These are phyloP conservation scores for Pomacea canaliculata DNA, from an alignment of 2,888 invertebrate genomes.

Conservation along the genomic window DNA sequence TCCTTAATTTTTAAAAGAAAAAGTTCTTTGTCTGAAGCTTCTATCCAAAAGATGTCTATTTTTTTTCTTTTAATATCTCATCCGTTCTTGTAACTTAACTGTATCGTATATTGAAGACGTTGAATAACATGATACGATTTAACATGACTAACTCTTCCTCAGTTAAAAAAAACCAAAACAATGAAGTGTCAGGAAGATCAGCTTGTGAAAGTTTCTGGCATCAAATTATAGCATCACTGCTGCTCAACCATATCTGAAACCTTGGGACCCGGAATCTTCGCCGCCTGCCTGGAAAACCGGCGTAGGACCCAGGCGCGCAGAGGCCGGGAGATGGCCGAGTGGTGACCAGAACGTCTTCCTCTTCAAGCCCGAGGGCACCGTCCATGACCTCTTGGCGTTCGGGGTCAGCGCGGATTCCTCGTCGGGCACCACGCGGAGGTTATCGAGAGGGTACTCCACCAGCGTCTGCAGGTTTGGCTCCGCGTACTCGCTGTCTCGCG, in stretches of 20 bases:
- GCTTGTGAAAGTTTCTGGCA: too few relatives aligned
- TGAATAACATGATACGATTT: too few relatives aligned
- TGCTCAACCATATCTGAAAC: slow-evolving; percentile 18
- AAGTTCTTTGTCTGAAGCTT: too few relatives aligned
- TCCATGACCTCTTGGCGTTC: slow-evolving; percentile 9
- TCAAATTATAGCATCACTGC: too few relatives aligned
- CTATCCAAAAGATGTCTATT: too few relatives aligned
- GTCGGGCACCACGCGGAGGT: neutral
- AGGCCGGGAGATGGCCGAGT: slow-evolving; percentile 23
- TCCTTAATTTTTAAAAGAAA: too few relatives aligned
- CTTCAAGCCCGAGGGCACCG: slow-evolving; percentile 21
- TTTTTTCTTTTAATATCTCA: too few relatives aligned
- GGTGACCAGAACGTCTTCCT: slow-evolving; percentile 23
- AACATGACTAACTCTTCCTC: too few relatives aligned
- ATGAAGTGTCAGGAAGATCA: too few relatives aligned
- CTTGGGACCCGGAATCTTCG: slow-evolving; percentile 5
- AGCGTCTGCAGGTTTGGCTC: neutral
- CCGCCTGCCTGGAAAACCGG: neutral
- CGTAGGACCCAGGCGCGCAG: slow-evolving; percentile 9
- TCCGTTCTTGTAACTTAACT: too few relatives aligned
- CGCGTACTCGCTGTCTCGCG: neutral
- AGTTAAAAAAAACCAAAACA: too few relatives aligned
- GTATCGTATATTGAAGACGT: too few relatives aligned
- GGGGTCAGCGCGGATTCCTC: neutral
- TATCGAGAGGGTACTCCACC: neutral